Evolutionary conservation across 2,888 invertebrate species (phyloP), one percentile per base, ranked within the genome.

Genomic region (Rotaria socialis): DNA sequence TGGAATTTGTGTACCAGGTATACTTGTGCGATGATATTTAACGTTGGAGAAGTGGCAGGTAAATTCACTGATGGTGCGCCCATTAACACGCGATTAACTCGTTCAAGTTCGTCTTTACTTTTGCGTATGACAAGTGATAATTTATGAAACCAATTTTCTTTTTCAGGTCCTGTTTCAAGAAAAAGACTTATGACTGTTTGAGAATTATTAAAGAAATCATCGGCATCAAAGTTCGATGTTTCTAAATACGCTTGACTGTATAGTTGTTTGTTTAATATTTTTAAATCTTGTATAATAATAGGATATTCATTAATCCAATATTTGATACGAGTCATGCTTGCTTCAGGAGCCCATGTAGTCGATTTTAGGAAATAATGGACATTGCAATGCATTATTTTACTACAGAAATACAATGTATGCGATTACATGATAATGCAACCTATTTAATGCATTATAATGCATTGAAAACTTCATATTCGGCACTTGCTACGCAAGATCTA

Each of bases 81-180:
- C 47, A 80, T 80, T n/a, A 22, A n/a, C 3, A n/a, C 43, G 11
- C 1, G 43, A 47, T 47, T 80, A 10, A 47, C 47, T 47, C 80
- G 43, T 43, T 80, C 80, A 43, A 80, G 43, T 80, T 47, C 80
- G 24, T 80, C 80, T 80, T 80, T 80, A 3, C 80, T 47, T 47
- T n/a, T 24, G 11, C 24, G 24, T 10, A 80, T 22, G 7, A 80
- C 80, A 47, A 80, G 80, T 47, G 80, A 47, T 47, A 80, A 47
- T 80, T 47, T 47, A 47, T 80, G 80, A 47, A 80, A 80, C 80
- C 80, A 80, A 80, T 80, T 47, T 47, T 80, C 80, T 80, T 80
- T 80, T 11, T 22, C 80, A 47, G 80, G 80, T 24, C 80, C 80
- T 47, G 80, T 80, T 47, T 80, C 80, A 14, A 80, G n/a, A 47